Evolutionary conservation across 2,797 vertebrate species (phyloP), one percentile per base, ranked within the genome.

Genomic region (Myotis pilosus): DNA sequence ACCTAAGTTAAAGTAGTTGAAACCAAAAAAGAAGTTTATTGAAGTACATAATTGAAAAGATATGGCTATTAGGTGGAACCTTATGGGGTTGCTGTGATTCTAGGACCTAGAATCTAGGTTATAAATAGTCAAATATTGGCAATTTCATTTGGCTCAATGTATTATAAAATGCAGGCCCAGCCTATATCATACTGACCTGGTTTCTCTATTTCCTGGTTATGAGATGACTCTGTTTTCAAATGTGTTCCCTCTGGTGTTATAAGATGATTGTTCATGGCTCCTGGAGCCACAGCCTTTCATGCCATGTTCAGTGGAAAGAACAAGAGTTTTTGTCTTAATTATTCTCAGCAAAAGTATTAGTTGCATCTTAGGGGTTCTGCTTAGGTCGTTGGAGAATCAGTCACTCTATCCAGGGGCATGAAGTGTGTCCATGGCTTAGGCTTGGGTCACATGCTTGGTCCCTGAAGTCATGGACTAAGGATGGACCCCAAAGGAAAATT

Each of bases 1-100:
- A 91, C 28, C 33, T 64, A 49, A 71, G 41, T 55, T 91, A 95
- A 94, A 89, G 16, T 79, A 22, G 41, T 12, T 89, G 60, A 76
- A 62, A 23, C 15, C 25, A 72, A 84, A 87, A 72, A 75, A 33
- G 53, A 79, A 75, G 22, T 72, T 49, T 84, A 51, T 81, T 88
- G 78, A 78, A 85, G 82, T 68, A 76, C 2, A 12, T 72, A 84
- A 38, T 74, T 72, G 16, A 55, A 94, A 66, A 72, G 53, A 66
- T 74, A 13, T 2, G 91, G 47, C 41, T 51, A 30, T 87, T 81
- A 78, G 78, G 82, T 75, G 72, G 57, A 86, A 53, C 20, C 23
- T 57, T n/a, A 33, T 71, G 38, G 25, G 17, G 60, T 1, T 92
- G 16, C 22, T 86, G 60, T 79, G 74, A 92, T 79, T 75, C 41